phyloP scores from a whole-genome alignment of 2,888 invertebrate species.

The Agriopis marginaria region DNA sequence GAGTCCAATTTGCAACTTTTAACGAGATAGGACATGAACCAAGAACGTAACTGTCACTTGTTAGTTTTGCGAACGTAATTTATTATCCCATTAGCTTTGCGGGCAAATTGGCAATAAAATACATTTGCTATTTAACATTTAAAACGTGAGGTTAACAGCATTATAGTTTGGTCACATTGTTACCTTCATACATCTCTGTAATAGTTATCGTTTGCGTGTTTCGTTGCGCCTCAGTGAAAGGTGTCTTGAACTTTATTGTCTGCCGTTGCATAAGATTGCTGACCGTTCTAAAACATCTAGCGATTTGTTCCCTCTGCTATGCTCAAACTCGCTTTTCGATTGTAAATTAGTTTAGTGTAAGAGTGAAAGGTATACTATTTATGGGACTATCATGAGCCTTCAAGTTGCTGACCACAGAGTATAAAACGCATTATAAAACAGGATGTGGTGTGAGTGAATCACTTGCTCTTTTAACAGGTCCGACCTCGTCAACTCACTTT shows the following conservation, averaged over 20 bases:
- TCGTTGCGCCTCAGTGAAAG: conserved; percentile 62
- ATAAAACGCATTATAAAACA: conserved; percentile 46
- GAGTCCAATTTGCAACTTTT: conserved; percentile 27
- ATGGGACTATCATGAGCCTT: conserved; percentile 38
- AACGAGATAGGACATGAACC: conserved; percentile 26
- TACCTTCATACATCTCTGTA: conserved; percentile 37
- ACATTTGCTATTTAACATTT: conserved; percentile 20
- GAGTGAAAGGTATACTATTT: conserved; percentile 64
- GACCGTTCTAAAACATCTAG: conserved; percentile 59
- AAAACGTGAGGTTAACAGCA: conserved; percentile 12
- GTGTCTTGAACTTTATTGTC: conserved; percentile 65
- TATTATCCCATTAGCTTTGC: conserved; percentile 31
- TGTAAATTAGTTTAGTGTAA: conserved; percentile 66
- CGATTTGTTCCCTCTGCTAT: conserved; percentile 56
- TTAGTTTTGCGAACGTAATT: conserved; percentile 36
- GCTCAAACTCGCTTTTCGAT: conserved; percentile 63
- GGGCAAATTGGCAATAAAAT: conserved; percentile 33
- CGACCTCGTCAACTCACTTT: conserved; percentile 67
- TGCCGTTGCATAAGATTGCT: conserved; percentile 62
- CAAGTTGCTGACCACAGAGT: conserved; percentile 19
- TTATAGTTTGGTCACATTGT: conserved; percentile 21
- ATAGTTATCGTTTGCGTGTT: conserved; percentile 36
- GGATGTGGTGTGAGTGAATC: conserved; percentile 60
- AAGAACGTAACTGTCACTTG: conserved; percentile 35
- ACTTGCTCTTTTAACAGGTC: conserved; percentile 56